These are phyloP conservation scores for Cremastinae sp. DNA, from an alignment of 2,888 invertebrate species.

Conservation along the genomic window DNA sequence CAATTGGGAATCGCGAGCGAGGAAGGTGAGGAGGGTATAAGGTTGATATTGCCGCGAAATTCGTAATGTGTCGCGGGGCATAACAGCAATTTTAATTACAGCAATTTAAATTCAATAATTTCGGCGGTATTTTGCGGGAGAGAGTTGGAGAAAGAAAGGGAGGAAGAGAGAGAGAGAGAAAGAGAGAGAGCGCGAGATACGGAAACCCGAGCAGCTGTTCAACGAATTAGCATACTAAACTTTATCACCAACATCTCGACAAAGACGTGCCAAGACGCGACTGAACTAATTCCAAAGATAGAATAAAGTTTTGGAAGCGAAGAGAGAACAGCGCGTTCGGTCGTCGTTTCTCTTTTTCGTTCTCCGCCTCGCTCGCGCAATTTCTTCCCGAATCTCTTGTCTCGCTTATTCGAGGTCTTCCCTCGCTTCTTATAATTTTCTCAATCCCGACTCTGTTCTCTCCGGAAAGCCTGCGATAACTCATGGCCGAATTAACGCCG, in stretches of 20 bases:
- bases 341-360: conserved; percentile 58
- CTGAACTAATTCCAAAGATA: conserved; percentile 80
- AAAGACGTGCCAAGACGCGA: conserved; percentile 80
- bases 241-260: conserved; percentile 80
- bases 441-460: conserved; percentile 25
- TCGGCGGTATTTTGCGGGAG: conserved; percentile 75
- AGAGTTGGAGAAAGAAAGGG: conserved; percentile 57
- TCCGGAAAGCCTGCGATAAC: conserved; percentile 68
- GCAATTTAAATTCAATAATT: conserved; percentile 81
- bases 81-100: conserved; percentile 79
- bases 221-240: conserved; percentile 80
- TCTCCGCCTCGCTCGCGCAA: conserved; percentile 19
- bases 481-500: conserved; percentile 69
- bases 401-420: conserved; percentile 21
- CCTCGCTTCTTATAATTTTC: conserved; percentile 40
- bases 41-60: conserved; percentile 68
- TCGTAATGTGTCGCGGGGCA: conserved; percentile 69
- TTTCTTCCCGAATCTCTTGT: conserved; percentile 26
- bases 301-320: conserved; percentile 77
- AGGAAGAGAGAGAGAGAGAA: conserved; percentile 28
- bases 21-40: conserved; percentile 7
- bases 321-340: conserved; percentile 51
- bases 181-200: conserved; percentile 26
- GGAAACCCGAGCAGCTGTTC: conserved; percentile 78
- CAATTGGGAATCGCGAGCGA: background rate